phyloP scores from a whole-genome alignment of 2,888 invertebrate genomes.

The Diarsia dahlii region DNA sequence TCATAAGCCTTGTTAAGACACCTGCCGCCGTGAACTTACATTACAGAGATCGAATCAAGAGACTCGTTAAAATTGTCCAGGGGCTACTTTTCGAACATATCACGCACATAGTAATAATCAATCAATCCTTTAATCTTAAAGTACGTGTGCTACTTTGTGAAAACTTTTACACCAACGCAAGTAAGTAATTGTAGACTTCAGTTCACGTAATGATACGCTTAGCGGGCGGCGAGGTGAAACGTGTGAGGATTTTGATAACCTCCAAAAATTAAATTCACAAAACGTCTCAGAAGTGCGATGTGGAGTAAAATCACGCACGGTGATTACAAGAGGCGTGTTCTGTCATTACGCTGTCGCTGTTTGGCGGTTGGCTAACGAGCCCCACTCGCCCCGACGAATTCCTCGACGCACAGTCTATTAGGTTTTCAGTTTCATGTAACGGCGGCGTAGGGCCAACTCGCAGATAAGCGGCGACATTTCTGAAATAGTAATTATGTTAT shows the following conservation, averaged over 20 bases:
- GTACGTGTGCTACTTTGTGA: constrained; percentile 75
- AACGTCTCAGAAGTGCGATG: constrained; percentile 86
- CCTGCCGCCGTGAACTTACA: constrained; percentile 52
- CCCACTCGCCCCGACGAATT: constrained; percentile 61
- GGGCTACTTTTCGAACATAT: constrained; percentile 67
- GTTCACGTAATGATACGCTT: constrained; percentile 84
- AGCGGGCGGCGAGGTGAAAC: constrained; percentile 77
- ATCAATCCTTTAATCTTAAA: constrained; percentile 73
- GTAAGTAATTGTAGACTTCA: constrained; percentile 83
- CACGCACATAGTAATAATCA: constrained; percentile 77
- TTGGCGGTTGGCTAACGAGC: constrained; percentile 79
- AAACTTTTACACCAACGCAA: constrained; percentile 77
- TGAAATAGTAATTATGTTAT: constrained; percentile 12
- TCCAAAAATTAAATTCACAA: constrained; percentile 82
- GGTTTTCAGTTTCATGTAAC: constrained; percentile 63
- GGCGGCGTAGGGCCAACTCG: constrained; percentile 14
- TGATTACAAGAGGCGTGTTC: constrained; percentile 85
- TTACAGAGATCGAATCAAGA: constrained; percentile 57
- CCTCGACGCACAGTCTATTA: constrained; percentile 66
- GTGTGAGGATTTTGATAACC: constrained; percentile 83
- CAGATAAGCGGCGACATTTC: constrained; percentile 18
- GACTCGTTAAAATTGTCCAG: constrained; percentile 68
- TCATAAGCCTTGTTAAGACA: constrained; percentile 50
- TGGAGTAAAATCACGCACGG: constrained; percentile 84
- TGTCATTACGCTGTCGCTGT: constrained; percentile 85